A percentile compares a stretch with the other conserved stretches of the same genome.
Evolutionary conservation across 2,888 invertebrate species (phyloP).

Genomic region (Nomada ferruginata): DNA sequence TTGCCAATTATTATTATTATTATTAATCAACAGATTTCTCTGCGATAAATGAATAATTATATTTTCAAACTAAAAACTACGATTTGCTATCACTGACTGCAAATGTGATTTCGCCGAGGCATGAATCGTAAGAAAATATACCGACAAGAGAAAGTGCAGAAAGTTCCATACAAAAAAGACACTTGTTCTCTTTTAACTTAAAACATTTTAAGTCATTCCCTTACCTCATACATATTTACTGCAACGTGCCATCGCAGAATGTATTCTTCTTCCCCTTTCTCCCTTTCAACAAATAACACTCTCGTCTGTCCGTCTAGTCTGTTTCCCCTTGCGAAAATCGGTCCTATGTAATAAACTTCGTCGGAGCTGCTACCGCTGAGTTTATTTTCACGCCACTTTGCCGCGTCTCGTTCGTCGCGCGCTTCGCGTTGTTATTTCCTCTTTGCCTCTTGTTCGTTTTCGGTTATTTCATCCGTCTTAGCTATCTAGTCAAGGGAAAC

Average conservation of each 20-base stretch:
- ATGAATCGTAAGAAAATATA: no score
- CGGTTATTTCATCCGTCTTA: conserved; percentile 46
- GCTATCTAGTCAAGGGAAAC: conserved; percentile 52
- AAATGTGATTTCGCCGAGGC: no score
- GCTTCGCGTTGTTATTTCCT: conserved; percentile 53
- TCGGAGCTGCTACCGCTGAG: conserved; percentile 41
- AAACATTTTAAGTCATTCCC: background rate
- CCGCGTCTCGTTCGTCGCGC: conserved; percentile 41
- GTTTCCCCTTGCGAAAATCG: conserved; percentile 48
- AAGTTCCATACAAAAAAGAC: no score
- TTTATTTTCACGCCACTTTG: conserved; percentile 65
- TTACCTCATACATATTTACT: background rate
- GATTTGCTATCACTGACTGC: no score
- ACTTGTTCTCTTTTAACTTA: background rate
- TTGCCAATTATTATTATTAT: no score
- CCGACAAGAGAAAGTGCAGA: no score
- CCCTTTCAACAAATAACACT: conserved; percentile 16
- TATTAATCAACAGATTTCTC: no score
- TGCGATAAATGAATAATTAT: no score
- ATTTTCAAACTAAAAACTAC: no score
- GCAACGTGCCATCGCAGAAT: background rate
- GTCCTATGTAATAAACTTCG: conserved; percentile 62
- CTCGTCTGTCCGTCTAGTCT: conserved; percentile 27
- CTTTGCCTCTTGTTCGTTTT: conserved; percentile 47
- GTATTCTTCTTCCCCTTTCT: background rate